Conservation (phyloP, 2,797 vertebrate genomes). For the Hyperoplus lanceolatus region DNA sequence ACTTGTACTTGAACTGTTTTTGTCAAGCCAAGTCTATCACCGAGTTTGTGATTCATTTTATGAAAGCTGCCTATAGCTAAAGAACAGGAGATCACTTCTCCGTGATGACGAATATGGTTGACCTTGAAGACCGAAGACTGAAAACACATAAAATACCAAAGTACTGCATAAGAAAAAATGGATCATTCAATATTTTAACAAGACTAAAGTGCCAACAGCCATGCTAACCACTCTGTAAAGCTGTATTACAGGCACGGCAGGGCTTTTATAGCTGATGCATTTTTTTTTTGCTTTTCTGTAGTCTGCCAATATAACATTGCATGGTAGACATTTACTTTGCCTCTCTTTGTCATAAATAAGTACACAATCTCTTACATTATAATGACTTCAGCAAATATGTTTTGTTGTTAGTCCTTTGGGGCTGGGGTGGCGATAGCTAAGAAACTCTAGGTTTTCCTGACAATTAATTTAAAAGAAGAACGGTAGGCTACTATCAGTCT, state of each 20-base stretch:
- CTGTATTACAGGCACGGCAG: neutral
- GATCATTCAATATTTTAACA: neutral
- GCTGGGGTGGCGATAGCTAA: neutral
- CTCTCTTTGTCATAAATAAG: too few species aligned
- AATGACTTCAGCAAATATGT: neutral
- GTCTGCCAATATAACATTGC: conserved; percentile 24
- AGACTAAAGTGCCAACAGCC: neutral
- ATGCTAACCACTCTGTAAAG: neutral
- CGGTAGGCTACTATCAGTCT: neutral
- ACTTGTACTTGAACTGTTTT: conserved; percentile 30
- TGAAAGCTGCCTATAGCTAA: conserved; percentile 16
- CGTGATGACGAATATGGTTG: conserved; percentile 1
- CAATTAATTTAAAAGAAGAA: neutral
- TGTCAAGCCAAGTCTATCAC: conserved; percentile 40
- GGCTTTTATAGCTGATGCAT: neutral
- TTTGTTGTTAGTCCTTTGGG: neutral
- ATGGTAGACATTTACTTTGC: neutral
- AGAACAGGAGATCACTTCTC: conserved; percentile 22
- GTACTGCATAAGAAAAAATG: neutral
- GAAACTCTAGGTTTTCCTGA: neutral
- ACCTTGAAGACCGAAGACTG: conserved; percentile 23
- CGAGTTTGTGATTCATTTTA: conserved; percentile 31
- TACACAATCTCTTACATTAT: too few species aligned
- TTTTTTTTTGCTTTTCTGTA: conserved; percentile 36
- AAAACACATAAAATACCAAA: neutral